These are phyloP conservation scores for Drosophila nr. medialis DNA, from an alignment of 2,888 invertebrate species.

Conservation along the genomic window DNA sequence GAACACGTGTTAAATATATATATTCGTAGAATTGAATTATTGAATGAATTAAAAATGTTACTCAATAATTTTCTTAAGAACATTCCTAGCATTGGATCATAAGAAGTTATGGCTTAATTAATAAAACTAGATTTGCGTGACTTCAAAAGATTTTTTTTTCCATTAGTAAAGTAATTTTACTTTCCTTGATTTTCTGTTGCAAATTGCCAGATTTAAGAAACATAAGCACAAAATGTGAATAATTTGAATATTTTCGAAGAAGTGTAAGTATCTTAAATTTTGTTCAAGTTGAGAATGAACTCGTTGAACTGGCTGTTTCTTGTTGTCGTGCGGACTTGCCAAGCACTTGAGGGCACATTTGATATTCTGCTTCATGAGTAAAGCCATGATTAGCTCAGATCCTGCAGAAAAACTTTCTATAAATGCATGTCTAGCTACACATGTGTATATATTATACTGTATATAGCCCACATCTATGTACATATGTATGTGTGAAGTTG, in stretches of 20 bases:
- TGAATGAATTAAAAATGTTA: background rate
- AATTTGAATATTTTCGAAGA: background rate
- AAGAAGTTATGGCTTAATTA: background rate
- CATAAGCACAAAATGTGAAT: background rate
- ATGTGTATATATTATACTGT: background rate
- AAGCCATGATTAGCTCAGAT: slow-evolving; percentile 64
- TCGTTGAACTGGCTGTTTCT: slow-evolving; percentile 19
- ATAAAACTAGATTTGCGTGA: background rate
- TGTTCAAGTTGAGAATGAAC: slow-evolving; percentile 29
- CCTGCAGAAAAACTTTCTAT: slow-evolving; percentile 17
- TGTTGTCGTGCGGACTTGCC: slow-evolving; percentile 28
- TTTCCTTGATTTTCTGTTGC: background rate
- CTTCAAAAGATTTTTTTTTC: background rate
- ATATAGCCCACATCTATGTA: background rate
- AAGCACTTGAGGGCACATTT: slow-evolving; percentile 26
- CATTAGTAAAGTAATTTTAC: background rate
- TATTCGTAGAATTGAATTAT: background rate
- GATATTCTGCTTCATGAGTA: slow-evolving; percentile 44
- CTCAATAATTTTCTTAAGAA: background rate
- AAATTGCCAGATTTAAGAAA: background rate
- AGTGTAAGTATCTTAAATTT: background rate
- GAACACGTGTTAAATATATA: background rate
- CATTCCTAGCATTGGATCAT: background rate
- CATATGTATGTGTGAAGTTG: slow-evolving; percentile 11
- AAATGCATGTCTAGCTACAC: slow-evolving; percentile 1